These are phyloP conservation scores for Willowsia nigromaculata DNA, from an alignment of 2,888 invertebrate genomes.

Conservation along the genomic window DNA sequence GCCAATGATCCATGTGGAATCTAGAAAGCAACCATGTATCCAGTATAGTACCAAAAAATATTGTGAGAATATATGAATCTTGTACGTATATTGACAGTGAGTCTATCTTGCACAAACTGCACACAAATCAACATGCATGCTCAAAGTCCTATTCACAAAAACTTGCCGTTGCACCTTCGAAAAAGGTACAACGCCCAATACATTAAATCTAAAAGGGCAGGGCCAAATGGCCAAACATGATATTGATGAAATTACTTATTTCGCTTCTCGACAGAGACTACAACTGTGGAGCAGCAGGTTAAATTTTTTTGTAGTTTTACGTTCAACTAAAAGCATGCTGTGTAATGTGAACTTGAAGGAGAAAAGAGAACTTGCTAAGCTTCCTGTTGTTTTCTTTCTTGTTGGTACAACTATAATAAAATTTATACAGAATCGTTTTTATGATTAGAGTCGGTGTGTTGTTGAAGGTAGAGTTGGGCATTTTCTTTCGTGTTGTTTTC, in stretches of 20 bases:
- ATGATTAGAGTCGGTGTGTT: no score
- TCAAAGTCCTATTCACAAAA: background rate
- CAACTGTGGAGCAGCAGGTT: background rate
- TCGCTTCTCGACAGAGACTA: background rate
- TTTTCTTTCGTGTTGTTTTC: background rate
- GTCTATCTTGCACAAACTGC: background rate
- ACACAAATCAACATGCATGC: background rate
- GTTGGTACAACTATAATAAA: background rate
- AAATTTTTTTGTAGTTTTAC: background rate
- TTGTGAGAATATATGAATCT: background rate
- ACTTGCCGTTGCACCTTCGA: background rate
- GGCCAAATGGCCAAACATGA: background rate
- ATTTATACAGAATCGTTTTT: background rate
- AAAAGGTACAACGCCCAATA: constrained; percentile 47
- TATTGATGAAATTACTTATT: background rate
- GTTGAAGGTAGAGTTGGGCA: background rate
- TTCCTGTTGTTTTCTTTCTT: background rate
- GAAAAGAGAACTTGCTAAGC: background rate
- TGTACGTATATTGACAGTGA: background rate
- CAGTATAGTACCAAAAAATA: no score
- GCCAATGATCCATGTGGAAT: background rate
- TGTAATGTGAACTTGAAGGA: no score
- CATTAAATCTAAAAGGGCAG: constrained; percentile 55
- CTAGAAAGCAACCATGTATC: no score
- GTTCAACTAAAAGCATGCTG: no score